These are phyloP conservation scores for Andrena flavipes DNA, from an alignment of 2,888 invertebrate genomes.

Conservation along the genomic window DNA sequence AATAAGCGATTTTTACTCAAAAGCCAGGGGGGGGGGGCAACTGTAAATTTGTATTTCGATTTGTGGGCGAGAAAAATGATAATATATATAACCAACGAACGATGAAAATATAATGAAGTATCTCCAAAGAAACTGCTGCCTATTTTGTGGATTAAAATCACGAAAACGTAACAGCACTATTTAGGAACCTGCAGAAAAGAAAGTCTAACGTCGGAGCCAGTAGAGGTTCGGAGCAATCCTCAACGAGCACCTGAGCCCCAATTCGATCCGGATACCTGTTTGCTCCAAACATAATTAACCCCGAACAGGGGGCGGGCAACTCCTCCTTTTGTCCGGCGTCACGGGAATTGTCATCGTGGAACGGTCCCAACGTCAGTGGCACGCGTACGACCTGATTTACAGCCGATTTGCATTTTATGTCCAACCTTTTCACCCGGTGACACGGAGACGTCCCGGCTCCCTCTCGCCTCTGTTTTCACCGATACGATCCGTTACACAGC, in stretches of 20 bases:
- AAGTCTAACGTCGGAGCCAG: background rate
- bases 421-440: slow-evolving; percentile 57
- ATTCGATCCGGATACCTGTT: slow-evolving; percentile 72
- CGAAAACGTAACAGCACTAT: background rate
- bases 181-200: background rate
- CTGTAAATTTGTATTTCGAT: too few species aligned
- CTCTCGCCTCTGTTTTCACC: slow-evolving; percentile 48
- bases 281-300: slow-evolving; percentile 77
- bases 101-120: too few species aligned
- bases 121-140: too few species aligned
- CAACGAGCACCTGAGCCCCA: slow-evolving; percentile 57
- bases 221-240: slow-evolving; percentile 34
- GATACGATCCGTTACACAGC: slow-evolving; percentile 60
- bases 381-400: slow-evolving; percentile 76
- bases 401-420: slow-evolving; percentile 67
- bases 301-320: slow-evolving; percentile 63
- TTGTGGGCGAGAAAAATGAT: too few species aligned
- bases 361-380: slow-evolving; percentile 61
- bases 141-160: background rate
- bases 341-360: slow-evolving; percentile 60
- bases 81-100: too few species aligned
- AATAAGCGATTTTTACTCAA: too few species aligned
- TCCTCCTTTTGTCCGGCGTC: slow-evolving; percentile 30
- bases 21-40: too few species aligned
- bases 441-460: slow-evolving; percentile 32